A percentile compares a stretch with the other conserved stretches of the same genome.
phyloP scores from a whole-genome alignment of 1,140 invertebrate species.

The Trichogramma pretiosum region DNA sequence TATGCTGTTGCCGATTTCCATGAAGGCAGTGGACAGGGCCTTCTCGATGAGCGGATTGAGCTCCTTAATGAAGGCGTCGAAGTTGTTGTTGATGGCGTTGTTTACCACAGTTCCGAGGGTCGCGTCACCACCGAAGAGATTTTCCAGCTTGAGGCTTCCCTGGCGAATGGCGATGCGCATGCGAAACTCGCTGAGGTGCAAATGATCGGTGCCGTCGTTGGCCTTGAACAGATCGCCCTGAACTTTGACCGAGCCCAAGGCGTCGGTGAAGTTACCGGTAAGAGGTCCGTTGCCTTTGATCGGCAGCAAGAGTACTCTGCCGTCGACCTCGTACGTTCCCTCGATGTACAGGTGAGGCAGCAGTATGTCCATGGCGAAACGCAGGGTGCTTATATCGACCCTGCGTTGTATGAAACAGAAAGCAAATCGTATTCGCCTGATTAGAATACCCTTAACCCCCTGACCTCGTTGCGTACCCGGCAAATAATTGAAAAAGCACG shows the following conservation, averaged over 20 bases:
- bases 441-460: too few species aligned
- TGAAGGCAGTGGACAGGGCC: constrained; percentile 46
- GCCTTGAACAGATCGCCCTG: constrained; percentile 37
- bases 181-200: constrained; percentile 46
- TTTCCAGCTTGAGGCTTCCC: constrained; percentile 51
- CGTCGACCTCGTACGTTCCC: constrained; percentile 54
- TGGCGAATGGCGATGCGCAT: constrained; percentile 51
- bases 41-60: constrained; percentile 52
- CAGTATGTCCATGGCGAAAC: constrained; percentile 45
- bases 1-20: constrained; percentile 51
- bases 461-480: too few species aligned
- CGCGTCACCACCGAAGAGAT: constrained; percentile 54
- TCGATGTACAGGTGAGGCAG: constrained; percentile 50
- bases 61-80: constrained; percentile 49
- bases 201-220: constrained; percentile 45
- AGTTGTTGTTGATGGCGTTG: constrained; percentile 55
- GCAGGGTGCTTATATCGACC: constrained; percentile 40
- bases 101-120: constrained; percentile 50
- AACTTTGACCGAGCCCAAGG: constrained; percentile 45
- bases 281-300: constrained; percentile 54
- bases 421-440: too few species aligned
- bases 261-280: constrained; percentile 53
- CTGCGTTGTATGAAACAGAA: too few species aligned
- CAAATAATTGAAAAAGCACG: too few species aligned
- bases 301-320: constrained; percentile 51